Evolutionary conservation across 2,113 vertebrate genomes (phyloP).

Genomic region (Ailuropoda melanoleuca): DNA sequence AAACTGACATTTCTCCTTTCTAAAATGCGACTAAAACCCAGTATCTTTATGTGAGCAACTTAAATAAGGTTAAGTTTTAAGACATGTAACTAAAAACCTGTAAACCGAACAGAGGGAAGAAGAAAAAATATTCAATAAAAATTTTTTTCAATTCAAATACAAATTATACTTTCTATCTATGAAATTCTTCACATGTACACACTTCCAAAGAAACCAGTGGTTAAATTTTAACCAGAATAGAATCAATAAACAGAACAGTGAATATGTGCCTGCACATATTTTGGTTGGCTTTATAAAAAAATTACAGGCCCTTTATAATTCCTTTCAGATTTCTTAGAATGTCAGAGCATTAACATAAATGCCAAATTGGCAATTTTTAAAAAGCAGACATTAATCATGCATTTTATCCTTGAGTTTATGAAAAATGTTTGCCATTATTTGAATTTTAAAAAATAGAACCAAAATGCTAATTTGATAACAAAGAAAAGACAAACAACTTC

Average conservation of each 20-base stretch:
- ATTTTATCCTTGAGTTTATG: conserved; percentile 21
- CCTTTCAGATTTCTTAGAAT: conserved; percentile 37
- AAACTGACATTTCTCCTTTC: not conserved
- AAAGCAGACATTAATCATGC: not conserved
- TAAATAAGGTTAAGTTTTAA: conserved; percentile 11
- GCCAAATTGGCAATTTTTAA: not conserved
- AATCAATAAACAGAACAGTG: conserved; percentile 6
- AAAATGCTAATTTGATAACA: conserved; percentile 38
- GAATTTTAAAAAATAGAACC: not conserved
- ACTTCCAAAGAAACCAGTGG: conserved; percentile 45
- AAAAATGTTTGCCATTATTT: conserved; percentile 43
- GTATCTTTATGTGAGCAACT: conserved; percentile 7
- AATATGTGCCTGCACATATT: conserved; percentile 46
- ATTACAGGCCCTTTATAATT: conserved; percentile 36
- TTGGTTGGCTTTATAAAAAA: conserved; percentile 50
- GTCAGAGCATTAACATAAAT: conserved; percentile 37
- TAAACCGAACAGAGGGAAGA: not conserved
- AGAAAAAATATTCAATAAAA: not conserved
- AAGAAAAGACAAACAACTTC: conserved; percentile 2
- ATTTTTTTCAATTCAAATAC: not conserved
- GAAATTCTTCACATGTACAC: not conserved
- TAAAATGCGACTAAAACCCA: not conserved
- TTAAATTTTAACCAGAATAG: conserved; percentile 22
- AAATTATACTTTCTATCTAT: not conserved
- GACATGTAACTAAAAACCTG: not conserved